Percentiles rank a stretch among this genome's conserved stretches.
phyloP scores from a whole-genome alignment of 2,888 invertebrate species.

The Archaeoteleia sp. region DNA sequence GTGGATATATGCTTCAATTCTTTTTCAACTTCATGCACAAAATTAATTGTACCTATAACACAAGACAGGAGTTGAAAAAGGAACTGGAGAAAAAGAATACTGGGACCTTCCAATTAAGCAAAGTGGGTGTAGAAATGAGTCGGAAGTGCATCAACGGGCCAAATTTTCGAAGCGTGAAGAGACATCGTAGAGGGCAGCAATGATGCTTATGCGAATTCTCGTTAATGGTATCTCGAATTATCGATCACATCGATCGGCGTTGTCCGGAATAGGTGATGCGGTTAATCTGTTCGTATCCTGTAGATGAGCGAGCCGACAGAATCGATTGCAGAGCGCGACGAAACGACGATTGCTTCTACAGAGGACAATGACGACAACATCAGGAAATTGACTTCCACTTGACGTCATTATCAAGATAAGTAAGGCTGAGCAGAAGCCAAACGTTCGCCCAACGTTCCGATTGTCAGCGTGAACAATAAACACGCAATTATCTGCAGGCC shows the following conservation, averaged over 20 bases:
- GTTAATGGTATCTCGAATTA: slow-evolving; percentile 61
- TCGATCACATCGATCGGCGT: slow-evolving; percentile 55
- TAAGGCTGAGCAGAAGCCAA: slow-evolving; percentile 25
- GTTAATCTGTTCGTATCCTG: slow-evolving; percentile 44
- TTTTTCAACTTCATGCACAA: too few relatives aligned
- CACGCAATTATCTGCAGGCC: slow-evolving; percentile 20
- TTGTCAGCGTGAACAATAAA: slow-evolving; percentile 35
- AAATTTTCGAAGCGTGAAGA: slow-evolving; percentile 23
- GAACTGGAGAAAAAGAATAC: slow-evolving; percentile 28
- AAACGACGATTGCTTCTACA: slow-evolving; percentile 33
- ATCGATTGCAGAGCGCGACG: slow-evolving; percentile 36
- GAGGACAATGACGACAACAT: slow-evolving; percentile 39
- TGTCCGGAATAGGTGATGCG: slow-evolving; percentile 54
- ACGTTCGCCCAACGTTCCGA: slow-evolving; percentile 14
- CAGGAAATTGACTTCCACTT: slow-evolving; percentile 38
- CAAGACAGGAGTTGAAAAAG: too few relatives aligned
- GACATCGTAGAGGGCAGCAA: slow-evolving; percentile 33
- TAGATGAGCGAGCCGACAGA: slow-evolving; percentile 44
- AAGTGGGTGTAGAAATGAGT: slow-evolving; percentile 28
- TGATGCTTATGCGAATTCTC: slow-evolving; percentile 31
- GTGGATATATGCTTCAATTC: too few relatives aligned
- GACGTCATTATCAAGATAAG: slow-evolving; percentile 36
- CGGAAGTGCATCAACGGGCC: slow-evolving; percentile 37
- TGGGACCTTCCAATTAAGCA: slow-evolving; percentile 41
- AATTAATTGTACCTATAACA: too few relatives aligned